A percentile compares a stretch with the other conserved stretches of the same genome.
Evolutionary conservation across 2,113 vertebrate species (phyloP).

Genomic region (Myotis davidii): DNA sequence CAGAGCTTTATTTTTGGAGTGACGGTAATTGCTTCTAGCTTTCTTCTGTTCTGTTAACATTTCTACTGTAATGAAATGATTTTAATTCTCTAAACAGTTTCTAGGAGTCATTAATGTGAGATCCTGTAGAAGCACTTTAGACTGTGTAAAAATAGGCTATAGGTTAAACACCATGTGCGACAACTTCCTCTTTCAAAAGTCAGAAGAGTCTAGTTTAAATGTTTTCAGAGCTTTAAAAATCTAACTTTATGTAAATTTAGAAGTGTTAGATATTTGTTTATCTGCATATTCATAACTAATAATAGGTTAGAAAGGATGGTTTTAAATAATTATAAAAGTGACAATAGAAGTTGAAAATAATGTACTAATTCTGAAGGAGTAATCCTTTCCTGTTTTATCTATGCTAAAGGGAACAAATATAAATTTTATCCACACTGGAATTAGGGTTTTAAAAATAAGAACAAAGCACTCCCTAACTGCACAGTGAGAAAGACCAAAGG

Average conservation of each 20-base stretch:
- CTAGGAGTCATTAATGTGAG: slow-evolving; percentile 10
- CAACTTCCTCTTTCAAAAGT: slow-evolving; percentile 56
- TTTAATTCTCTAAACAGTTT: slow-evolving; percentile 34
- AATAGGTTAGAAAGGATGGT: neutral
- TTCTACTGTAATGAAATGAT: slow-evolving; percentile 52
- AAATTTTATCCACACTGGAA: neutral
- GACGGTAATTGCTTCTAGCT: slow-evolving; percentile 84
- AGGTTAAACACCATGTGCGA: neutral
- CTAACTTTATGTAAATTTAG: slow-evolving; percentile 23
- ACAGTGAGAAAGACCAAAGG: neutral
- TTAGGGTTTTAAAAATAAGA: neutral
- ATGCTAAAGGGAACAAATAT: neutral
- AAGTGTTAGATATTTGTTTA: slow-evolving; percentile 8
- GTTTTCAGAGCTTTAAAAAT: slow-evolving; percentile 33
- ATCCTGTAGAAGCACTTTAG: neutral
- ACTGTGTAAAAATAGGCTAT: slow-evolving; percentile 29
- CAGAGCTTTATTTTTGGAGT: slow-evolving; percentile 90
- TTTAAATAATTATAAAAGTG: slow-evolving; percentile 13
- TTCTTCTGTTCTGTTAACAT: slow-evolving; percentile 52
- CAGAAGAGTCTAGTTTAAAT: slow-evolving; percentile 2
- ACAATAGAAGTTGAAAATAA: neutral
- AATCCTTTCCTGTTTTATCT: neutral
- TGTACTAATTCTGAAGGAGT: neutral
- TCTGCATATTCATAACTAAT: slow-evolving; percentile 9
- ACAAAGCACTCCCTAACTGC: neutral